Base-by-base conservation (phyloP, 2,888 invertebrate genomes). In the Dyspetes luteomarginatus region DNA sequence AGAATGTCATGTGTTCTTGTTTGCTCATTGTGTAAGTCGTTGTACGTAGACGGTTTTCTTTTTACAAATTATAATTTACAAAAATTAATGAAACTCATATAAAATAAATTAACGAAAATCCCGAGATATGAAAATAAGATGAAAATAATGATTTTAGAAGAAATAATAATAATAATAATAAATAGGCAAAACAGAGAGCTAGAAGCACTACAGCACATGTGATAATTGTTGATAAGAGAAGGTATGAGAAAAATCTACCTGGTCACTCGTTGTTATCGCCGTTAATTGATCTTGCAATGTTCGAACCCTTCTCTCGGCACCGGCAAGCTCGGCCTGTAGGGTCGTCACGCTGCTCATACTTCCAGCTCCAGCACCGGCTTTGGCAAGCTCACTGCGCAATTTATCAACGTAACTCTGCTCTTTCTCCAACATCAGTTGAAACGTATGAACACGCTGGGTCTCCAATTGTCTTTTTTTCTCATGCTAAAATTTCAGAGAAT, bases 391-490 rank as follows among this genome's bases (percentile, higher is more conserved):
- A 93, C 95, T 95, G 81, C 96, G 94, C 80, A 97, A 93, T 86
- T 95, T 94, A 86, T 97, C 96, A 86, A 97, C 95, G 92, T 97
- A 96, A 87, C 96, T 94, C 91, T 96, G 96, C 89, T 97, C 97
- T 88, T 97, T 95, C 88, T 97, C 97, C 84, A 98, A 93, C 98
- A 98, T 98, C 89, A 97, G 93, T 85, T 96, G 95, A 84, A 98
- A 95, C 17, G 98, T 97, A 91, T 96, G 95, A 74, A 96, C 96
- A 88, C 97, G 96, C 86, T 97, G 96, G 75, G 95, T 94, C 90
- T 97, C 97, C 91, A 98, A 93, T 92, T 97, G 97, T 48, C 96
- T 94, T 88, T 96, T 96, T 90, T 97, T 97, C 89, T 97, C 97
- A 86, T 95, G 94, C 98, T 98, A 93, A 19, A 93, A 41, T 7